A percentile compares a stretch with the other conserved stretches of the same genome.
Evolutionary conservation across 2,113 vertebrate species (phyloP).

Genomic region (Hypanus sabinus): DNA sequence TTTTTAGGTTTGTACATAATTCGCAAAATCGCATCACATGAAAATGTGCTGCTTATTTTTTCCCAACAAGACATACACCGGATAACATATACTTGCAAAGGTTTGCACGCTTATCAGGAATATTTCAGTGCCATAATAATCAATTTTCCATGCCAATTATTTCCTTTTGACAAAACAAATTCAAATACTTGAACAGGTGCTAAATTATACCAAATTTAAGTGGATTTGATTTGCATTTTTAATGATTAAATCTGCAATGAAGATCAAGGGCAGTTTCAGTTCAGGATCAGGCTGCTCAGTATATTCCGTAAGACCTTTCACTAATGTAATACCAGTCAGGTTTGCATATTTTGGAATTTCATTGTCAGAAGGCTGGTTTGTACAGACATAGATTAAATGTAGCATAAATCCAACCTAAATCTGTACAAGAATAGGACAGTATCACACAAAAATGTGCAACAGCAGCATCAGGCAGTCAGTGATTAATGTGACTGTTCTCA

Average conservation of each 20-base stretch:
- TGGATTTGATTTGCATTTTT: slow-evolving; percentile 55
- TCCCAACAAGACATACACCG: not conserved
- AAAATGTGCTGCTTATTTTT: not conserved
- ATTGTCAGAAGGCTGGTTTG: not conserved
- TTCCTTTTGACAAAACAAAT: slow-evolving; percentile 53
- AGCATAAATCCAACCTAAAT: slow-evolving; percentile 20
- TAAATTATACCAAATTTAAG: slow-evolving; percentile 52
- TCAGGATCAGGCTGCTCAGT: not conserved
- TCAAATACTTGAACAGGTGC: slow-evolving; percentile 51
- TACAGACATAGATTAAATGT: not conserved
- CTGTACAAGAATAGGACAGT: not conserved
- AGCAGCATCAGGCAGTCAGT: slow-evolving; percentile 19
- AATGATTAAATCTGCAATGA: slow-evolving; percentile 41
- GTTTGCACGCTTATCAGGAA: slow-evolving; percentile 46
- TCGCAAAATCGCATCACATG: not conserved
- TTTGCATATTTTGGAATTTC: not conserved
- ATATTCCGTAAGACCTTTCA: not conserved
- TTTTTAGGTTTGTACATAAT: not conserved
- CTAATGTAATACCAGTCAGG: not conserved
- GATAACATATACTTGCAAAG: not conserved
- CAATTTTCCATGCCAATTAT: slow-evolving; percentile 52
- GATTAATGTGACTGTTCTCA: slow-evolving; percentile 33
- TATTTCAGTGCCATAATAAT: slow-evolving; percentile 60
- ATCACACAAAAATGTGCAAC: slow-evolving; percentile 4
- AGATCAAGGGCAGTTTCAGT: slow-evolving; percentile 44